Base-by-base conservation (phyloP, 2,113 vertebrate species). In the Eulemur macaco region DNA sequence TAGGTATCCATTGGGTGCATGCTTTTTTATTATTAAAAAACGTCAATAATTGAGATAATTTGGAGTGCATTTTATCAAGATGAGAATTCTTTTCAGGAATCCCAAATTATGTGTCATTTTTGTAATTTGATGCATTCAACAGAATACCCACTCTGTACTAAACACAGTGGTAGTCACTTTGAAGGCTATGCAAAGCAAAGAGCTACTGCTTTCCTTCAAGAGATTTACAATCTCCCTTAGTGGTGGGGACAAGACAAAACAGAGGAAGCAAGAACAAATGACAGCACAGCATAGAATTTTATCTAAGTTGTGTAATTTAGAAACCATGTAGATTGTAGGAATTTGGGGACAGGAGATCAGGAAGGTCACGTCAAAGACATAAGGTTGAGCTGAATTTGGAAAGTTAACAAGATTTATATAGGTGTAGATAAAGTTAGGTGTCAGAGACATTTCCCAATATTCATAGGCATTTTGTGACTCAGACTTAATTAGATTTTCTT, bases 21-120 rank as follows among this genome's bases (percentile, higher is more conserved):
- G 21, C 52, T 74, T 96, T 91, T 92, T 82, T 42, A 90, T 25
- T 60, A 96, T 37, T 52, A 18, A 69, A 85, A 95, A 91, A 56
- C 27, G 63, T 58, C 52, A 86, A 78, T 69, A 23, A 37, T 34
- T 47, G 58, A 96, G n/a, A 47, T 90, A 39, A 84, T 80, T 56
- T 71, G 58, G n/a, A 94, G 37, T 31, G 21, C 8, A 47, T 74
- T 90, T 91, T 87, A 80, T 17, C 18, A 50, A 96, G 78, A 73
- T 15, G 50, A 58, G 5, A 64, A 37, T 94, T 89, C 25, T 85
- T 76, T 90, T 81, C 1, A 71, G 69, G 25, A 95, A 78, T 69
- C 23, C 91, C 80, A 18, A 92, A 18, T 80, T 77, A 54, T 77
- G 21, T 20, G 47, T 78, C 3, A 2, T 27, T 34, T 91, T 93